Evolutionary conservation across 2,888 invertebrate species (phyloP).

Genomic region (Unio delphinus): DNA sequence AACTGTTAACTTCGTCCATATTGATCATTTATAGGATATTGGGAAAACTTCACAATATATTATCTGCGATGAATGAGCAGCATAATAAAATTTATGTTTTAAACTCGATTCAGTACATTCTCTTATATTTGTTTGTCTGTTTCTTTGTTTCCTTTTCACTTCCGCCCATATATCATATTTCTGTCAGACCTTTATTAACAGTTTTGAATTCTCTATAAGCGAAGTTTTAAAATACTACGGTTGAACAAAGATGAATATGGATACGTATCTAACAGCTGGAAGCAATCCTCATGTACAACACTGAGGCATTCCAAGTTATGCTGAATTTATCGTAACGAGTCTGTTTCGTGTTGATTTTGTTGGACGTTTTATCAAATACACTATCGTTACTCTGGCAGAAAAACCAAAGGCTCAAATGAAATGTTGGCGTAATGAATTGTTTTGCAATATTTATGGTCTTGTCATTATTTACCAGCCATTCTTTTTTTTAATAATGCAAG

Average conservation of each 20-base stretch:
- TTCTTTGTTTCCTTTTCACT: too few relatives aligned
- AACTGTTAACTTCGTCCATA: too few relatives aligned
- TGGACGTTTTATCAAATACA: slow-evolving; percentile 88
- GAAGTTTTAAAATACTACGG: slow-evolving; percentile 43
- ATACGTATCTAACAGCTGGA: slow-evolving; percentile 51
- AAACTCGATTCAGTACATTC: too few relatives aligned
- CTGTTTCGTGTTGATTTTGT: slow-evolving; percentile 89
- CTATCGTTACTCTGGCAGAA: slow-evolving; percentile 66
- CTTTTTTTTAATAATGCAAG: too few relatives aligned
- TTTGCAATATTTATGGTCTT: background rate
- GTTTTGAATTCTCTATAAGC: slow-evolving; percentile 45
- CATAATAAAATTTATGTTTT: too few relatives aligned
- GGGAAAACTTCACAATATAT: too few relatives aligned
- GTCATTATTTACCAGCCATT: too few relatives aligned
- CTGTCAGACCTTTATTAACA: slow-evolving; percentile 44
- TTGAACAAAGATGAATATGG: slow-evolving; percentile 47
- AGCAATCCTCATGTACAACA: slow-evolving; percentile 77
- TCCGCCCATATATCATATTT: background rate
- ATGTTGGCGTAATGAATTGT: background rate
- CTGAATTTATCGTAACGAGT: slow-evolving; percentile 85
- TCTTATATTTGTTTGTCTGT: too few relatives aligned
- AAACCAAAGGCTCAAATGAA: slow-evolving; percentile 48
- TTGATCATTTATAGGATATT: too few relatives aligned
- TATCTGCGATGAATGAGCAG: too few relatives aligned
- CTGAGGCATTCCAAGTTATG: slow-evolving; percentile 90